phyloP scores from a whole-genome alignment of 2,797 vertebrate species.

The Vireo griseus region DNA sequence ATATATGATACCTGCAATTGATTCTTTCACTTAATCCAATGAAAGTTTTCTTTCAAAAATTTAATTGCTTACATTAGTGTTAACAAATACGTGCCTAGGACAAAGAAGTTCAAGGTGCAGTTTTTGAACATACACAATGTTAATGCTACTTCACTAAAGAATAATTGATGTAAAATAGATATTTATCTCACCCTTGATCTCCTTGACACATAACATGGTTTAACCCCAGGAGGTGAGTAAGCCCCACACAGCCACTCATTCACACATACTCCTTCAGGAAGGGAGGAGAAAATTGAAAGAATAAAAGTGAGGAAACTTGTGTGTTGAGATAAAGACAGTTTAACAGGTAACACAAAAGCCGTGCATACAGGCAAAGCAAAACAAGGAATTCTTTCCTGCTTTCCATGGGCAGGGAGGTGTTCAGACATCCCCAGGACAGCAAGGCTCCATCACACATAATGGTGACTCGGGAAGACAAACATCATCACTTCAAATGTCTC shows the following conservation, averaged over 20 bases:
- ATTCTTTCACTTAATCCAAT: background rate
- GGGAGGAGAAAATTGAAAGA: background rate
- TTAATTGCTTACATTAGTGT: background rate
- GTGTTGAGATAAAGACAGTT: background rate
- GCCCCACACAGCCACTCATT: rapidly evolving
- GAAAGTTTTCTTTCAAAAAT: background rate
- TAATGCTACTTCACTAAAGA: background rate
- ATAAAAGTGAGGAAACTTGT: background rate
- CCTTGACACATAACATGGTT: background rate
- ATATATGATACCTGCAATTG: background rate
- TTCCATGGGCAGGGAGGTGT: background rate
- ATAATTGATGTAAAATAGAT: background rate
- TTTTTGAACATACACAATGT: background rate
- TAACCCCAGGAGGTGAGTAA: background rate
- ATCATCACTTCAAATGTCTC: background rate
- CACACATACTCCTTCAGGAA: background rate
- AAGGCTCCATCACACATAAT: background rate
- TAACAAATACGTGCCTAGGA: background rate
- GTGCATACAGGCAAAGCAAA: background rate
- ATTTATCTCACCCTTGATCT: background rate
- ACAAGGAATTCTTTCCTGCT: background rate
- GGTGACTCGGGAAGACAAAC: background rate
- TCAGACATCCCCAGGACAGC: background rate
- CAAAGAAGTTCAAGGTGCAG: background rate
- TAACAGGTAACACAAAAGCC: background rate